Evolutionary conservation across 2,113 vertebrate genomes (phyloP).

Genomic region (Typhlomys cinereus): DNA sequence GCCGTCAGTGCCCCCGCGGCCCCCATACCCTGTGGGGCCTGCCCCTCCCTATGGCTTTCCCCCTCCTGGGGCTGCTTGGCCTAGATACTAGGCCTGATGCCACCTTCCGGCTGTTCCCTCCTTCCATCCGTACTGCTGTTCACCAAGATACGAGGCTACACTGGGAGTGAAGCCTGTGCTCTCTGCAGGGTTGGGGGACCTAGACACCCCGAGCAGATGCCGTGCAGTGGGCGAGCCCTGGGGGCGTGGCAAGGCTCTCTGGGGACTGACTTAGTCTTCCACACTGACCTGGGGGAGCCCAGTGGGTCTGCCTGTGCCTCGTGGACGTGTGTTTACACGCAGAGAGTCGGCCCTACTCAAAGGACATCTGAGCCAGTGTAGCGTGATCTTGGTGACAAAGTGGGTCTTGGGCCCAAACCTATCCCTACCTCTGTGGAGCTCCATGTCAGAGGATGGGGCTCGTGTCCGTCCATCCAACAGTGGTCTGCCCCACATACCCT

Average conservation of each 20-base stretch:
- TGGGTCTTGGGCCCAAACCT: background rate
- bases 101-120: background rate
- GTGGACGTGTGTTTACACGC: fast-evolving
- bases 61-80: slow-evolving; percentile 81
- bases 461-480: background rate
- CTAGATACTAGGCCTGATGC: slow-evolving; percentile 77
- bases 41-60: slow-evolving; percentile 82
- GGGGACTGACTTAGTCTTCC: background rate
- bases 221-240: too few species aligned
- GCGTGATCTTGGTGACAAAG: fast-evolving
- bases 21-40: slow-evolving; percentile 72
- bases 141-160: background rate
- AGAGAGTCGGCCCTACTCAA: background rate
- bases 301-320: too few species aligned
- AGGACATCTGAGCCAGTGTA: background rate
- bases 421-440: background rate
- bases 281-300: background rate
- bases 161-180: background rate
- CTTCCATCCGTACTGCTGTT: background rate
- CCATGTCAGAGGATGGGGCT: too few species aligned
- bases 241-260: too few species aligned
- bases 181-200: background rate
- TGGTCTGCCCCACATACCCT: background rate
- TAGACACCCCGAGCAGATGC: fast-evolving
- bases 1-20: slow-evolving; percentile 56